Conservation (phyloP, 1,140 invertebrate species). For the Trinorchestia longiramus region DNA sequence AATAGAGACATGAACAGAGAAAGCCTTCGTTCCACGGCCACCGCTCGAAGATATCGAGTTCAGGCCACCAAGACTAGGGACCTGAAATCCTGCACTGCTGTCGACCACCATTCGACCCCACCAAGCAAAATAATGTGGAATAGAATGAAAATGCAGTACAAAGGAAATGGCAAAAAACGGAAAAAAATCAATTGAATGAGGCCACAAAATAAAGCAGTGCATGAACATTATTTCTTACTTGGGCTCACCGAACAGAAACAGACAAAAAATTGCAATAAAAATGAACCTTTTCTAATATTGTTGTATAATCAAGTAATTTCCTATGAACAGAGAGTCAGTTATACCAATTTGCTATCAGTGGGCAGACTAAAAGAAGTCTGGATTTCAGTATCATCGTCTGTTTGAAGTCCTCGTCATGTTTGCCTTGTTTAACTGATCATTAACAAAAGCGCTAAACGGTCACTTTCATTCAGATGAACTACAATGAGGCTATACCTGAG, state of each 20-base stretch:
- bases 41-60: constrained; percentile 18
- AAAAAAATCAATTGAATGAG: neutral
- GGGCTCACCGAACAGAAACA: neutral
- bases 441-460: too few relatives aligned
- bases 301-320: neutral
- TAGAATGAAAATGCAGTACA: neutral
- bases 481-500: too few relatives aligned
- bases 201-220: neutral
- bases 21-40: neutral
- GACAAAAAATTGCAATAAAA: neutral
- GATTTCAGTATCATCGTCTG: too few relatives aligned
- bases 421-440: too few relatives aligned
- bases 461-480: too few relatives aligned
- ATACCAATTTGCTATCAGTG: too few relatives aligned
- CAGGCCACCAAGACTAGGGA: neutral
- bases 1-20: neutral
- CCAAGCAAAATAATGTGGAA: neutral
- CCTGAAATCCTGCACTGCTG: constrained; percentile 3
- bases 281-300: neutral
- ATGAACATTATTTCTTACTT: neutral
- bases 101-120: neutral
- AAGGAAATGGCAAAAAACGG: neutral
- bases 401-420: too few relatives aligned
- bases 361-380: too few relatives aligned
- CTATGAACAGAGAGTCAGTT: too few relatives aligned